Evolutionary conservation across 2,113 vertebrate genomes (phyloP), one percentile per base, ranked within the genome.

Genomic region (Carettochelys insculpta): DNA sequence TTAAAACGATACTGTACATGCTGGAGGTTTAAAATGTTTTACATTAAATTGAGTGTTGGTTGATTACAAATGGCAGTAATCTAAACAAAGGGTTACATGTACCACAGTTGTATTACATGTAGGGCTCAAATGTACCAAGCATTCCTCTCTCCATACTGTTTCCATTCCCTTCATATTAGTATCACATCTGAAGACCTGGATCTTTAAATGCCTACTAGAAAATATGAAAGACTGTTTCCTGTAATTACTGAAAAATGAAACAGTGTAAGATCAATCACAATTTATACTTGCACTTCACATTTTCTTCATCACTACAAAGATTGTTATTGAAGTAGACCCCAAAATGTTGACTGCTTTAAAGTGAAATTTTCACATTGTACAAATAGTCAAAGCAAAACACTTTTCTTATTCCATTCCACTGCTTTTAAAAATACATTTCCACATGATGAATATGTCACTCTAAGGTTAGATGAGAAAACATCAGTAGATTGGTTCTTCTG

Each of bases 41-140:
- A 75, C 41, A 75, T 27, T 92, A 85, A 85, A 97, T 11, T 95
- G 88, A 95, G 79, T 94, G 93, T 92, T 92, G 96, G 96, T 95
- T 94, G 88, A 86, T 94, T 92, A 97, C 94, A 94, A 95, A 34
- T 90, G 65, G 92, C 77, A 95, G 85, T 93, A 87, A 82, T 87
- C 56, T 53, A 78, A 71, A 87, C 58, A 38, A 65, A 90, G 29
- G 68, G 38, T n/a, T 75, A 11, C 41, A 27, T 77, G 9, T 77
- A 65, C 68, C 54, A 77, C 17, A 81, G 54, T 43, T 14, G 41
- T 16, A 27, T 75, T 75, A 75, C n/a, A 68, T 73, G 58, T 53
- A 82, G 41, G 81, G 65, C 51, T 77, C 77, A 86, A 48, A 43
- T 48, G 76, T 75, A 76, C 34, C 86, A 82, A 90, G 76, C 31